Percentiles rank a stretch among this genome's conserved stretches.
Evolutionary conservation across 2,797 vertebrate species (phyloP).

Genomic region (Lacerta viridis): DNA sequence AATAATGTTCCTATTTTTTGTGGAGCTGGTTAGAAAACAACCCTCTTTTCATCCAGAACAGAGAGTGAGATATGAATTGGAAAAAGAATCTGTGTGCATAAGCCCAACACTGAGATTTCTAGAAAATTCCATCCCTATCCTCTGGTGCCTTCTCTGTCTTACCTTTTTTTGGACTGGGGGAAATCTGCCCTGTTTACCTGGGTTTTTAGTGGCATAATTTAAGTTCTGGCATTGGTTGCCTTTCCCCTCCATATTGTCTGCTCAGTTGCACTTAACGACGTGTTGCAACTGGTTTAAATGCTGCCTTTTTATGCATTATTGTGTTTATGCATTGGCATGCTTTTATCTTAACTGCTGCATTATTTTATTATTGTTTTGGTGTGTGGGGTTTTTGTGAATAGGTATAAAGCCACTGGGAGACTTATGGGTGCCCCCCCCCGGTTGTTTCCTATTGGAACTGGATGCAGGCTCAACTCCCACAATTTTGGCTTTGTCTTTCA

Average conservation of each 20-base stretch:
- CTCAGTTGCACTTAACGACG: neutral
- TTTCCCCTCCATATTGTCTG: neutral
- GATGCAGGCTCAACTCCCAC: neutral
- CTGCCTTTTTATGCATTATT: neutral
- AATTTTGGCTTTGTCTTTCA: neutral
- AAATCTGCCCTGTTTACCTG: neutral
- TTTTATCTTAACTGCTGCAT: neutral
- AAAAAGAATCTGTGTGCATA: too few species aligned
- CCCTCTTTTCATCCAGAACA: too few species aligned
- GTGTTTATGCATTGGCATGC: neutral
- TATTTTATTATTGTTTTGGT: neutral
- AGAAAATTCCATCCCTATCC: neutral
- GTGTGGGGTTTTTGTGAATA: neutral
- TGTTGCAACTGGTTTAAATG: too few species aligned
- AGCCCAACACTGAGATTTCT: neutral
- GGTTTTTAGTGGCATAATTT: neutral
- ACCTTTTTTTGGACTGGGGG: neutral
- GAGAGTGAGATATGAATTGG: too few species aligned
- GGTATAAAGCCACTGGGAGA: neutral
- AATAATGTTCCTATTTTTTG: too few species aligned
- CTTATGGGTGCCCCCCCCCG: neutral
- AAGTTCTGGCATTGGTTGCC: neutral
- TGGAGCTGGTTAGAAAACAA: too few species aligned
- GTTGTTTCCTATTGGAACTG: neutral
- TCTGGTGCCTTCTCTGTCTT: neutral